Evolutionary conservation across 2,113 vertebrate species (phyloP), one percentile per base, ranked within the genome.

Genomic region (Toxotes chatareus): DNA sequence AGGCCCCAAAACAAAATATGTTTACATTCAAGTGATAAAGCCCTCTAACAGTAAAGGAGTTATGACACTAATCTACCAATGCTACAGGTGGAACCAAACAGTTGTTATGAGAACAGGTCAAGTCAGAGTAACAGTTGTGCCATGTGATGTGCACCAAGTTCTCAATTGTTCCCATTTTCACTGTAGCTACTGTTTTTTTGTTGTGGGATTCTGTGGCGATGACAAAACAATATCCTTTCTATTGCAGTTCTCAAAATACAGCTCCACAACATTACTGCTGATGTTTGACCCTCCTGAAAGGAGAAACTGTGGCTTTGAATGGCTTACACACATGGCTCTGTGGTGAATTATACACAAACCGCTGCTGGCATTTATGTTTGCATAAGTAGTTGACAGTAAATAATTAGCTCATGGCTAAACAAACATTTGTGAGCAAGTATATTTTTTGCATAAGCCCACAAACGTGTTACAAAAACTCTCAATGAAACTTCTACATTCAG

Each of bases 191-290:
- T 71, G 16, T 80, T 86, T 76, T 27, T 27, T 27, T 27, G 27
- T 27, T 47, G 62, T 77, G 14, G 31, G 47, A 62, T 66, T 71
- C 72, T 83, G 86, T 65, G 60, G 17, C 38, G 36, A 56, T 71
- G 67, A 86, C 75, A 85, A 85, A 87, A 87, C 71, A 67, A 60
- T 79, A 75, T 84, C 36, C 53, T 56, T 69, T 75, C 10, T 32
- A 65, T 60, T 63, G 38, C 68, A 64, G 23, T 56, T 66, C 53
- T 64, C 2, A 56, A 67, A 69, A 85, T 60, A 69, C 69, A 72
- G 34, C 73, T 57, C 10, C 40, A 36, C 36, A 61, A 71, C 27
- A 74, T 31, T 19, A 19, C 53, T 34, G 42, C 23, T 21, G 68
- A 69, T 65, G 65, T n/a, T 75, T 76, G 44, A 38, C 23, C 55